Evolutionary conservation across 2,888 invertebrate species (phyloP).

Genomic region (Odontocolon sp.): DNA sequence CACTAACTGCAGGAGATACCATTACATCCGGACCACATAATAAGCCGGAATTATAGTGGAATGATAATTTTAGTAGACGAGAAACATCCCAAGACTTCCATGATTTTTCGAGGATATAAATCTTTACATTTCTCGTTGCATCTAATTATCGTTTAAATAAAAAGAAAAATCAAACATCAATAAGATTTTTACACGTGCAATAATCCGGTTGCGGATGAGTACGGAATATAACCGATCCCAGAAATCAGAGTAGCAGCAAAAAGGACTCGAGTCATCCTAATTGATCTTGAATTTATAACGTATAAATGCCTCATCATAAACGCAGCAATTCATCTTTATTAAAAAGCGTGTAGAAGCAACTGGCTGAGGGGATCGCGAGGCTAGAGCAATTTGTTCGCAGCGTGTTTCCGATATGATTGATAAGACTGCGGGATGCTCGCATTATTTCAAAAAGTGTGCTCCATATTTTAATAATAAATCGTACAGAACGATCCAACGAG

Average conservation of each 20-base stretch:
- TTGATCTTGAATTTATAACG: slow-evolving; percentile 70
- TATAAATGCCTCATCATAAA: slow-evolving; percentile 70
- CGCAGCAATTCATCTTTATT: slow-evolving; percentile 68
- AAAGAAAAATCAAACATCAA: not conserved
- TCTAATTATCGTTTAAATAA: not conserved
- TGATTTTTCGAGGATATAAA: slow-evolving; percentile 16
- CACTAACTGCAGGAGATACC: slow-evolving; percentile 76
- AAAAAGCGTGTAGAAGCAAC: slow-evolving; percentile 59
- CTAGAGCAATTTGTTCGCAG: slow-evolving; percentile 65
- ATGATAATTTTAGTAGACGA: slow-evolving; percentile 66
- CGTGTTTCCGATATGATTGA: slow-evolving; percentile 61
- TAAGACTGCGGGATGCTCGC: slow-evolving; percentile 36
- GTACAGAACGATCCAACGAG: slow-evolving; percentile 27
- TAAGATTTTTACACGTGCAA: not conserved
- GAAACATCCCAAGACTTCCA: not conserved
- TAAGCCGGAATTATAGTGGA: slow-evolving; percentile 74
- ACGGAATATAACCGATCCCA: too few relatives aligned
- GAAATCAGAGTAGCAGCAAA: too few relatives aligned
- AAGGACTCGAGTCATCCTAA: slow-evolving; percentile 66
- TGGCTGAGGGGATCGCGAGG: too few relatives aligned
- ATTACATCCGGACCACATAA: slow-evolving; percentile 75
- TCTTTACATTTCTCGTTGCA: not conserved
- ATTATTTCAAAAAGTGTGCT: slow-evolving; percentile 55
- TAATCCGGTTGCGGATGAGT: too few relatives aligned
- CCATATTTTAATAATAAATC: slow-evolving; percentile 59